Percentiles rank a stretch among this genome's conserved stretches.
Evolutionary conservation across 2,113 vertebrate species (phyloP).

Genomic region (Cariama cristata): DNA sequence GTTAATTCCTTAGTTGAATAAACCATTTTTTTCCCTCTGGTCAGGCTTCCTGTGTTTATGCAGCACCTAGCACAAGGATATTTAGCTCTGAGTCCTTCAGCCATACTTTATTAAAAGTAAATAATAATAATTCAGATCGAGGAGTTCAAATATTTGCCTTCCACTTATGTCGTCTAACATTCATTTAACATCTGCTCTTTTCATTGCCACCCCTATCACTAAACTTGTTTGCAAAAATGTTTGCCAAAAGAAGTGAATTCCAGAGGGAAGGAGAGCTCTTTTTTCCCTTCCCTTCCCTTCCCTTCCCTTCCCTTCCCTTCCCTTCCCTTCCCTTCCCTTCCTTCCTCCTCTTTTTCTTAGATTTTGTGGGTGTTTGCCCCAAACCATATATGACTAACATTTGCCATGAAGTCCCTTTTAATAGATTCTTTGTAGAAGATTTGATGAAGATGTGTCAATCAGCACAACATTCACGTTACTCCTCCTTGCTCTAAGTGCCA

Average conservation of each 20-base stretch:
- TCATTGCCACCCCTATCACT: not conserved
- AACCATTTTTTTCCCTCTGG: not conserved
- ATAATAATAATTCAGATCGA: slow-evolving; percentile 57
- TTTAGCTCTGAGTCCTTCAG: not conserved
- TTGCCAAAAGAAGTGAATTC: slow-evolving; percentile 4
- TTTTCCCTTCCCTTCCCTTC: too few species aligned
- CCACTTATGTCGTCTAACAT: not conserved
- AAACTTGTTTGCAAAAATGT: slow-evolving; percentile 6
- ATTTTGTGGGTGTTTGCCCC: not conserved
- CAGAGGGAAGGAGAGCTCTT: not conserved
- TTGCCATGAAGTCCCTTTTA: not conserved
- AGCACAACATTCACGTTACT: not conserved
- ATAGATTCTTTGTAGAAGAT: not conserved
- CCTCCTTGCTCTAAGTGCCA: not conserved
- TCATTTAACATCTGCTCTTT: slow-evolving; percentile 40
- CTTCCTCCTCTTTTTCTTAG: too few species aligned
- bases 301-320: not conserved
- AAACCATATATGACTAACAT: not conserved
- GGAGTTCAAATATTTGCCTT: slow-evolving; percentile 56
- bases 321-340: not conserved
- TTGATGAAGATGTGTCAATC: not conserved
- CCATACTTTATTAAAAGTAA: slow-evolving; percentile 59
- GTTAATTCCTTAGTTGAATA: not conserved
- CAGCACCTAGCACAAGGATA: not conserved
- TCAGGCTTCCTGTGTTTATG: not conserved